phyloP scores from a whole-genome alignment of 2,797 vertebrate species.

The Sebastes dallii region DNA sequence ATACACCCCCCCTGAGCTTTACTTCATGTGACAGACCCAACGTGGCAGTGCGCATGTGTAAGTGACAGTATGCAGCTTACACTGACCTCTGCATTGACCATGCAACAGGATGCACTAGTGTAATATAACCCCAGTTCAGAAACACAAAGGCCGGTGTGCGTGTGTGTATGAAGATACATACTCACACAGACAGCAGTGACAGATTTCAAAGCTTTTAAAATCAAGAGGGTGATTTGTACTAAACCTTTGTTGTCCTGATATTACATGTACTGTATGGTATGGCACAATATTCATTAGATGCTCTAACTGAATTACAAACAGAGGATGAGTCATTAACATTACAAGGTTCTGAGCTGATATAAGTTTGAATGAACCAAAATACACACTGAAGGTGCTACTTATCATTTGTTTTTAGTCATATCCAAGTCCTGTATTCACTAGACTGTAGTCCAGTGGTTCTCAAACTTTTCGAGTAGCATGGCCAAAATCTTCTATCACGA shows the following conservation, averaged over 20 bases:
- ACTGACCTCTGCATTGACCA: conserved; percentile 58
- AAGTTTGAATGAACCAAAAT: background rate
- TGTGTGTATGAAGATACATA: no score
- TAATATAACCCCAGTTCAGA: conserved; percentile 49
- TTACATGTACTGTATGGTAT: background rate
- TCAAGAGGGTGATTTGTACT: background rate
- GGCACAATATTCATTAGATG: background rate
- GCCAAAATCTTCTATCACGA: no score
- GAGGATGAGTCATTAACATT: background rate
- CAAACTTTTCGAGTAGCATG: no score
- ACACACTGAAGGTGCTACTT: background rate
- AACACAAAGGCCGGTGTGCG: conserved; percentile 33
- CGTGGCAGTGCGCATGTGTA: background rate
- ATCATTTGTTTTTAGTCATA: background rate
- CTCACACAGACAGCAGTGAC: conserved; percentile 1
- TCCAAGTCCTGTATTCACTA: background rate
- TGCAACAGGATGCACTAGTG: conserved; percentile 41
- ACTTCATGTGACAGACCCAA: background rate
- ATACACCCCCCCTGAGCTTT: background rate
- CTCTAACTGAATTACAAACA: background rate
- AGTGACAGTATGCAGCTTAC: conserved; percentile 30
- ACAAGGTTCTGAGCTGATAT: background rate
- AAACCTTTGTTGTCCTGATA: background rate
- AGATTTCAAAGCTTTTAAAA: conserved; percentile 19
- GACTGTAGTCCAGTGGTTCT: no score